A percentile compares a stretch with the other conserved stretches of the same genome.
These are phyloP conservation scores for Lampris megalopsis DNA, from an alignment of 2,113 vertebrate species.

Conservation along the genomic window DNA sequence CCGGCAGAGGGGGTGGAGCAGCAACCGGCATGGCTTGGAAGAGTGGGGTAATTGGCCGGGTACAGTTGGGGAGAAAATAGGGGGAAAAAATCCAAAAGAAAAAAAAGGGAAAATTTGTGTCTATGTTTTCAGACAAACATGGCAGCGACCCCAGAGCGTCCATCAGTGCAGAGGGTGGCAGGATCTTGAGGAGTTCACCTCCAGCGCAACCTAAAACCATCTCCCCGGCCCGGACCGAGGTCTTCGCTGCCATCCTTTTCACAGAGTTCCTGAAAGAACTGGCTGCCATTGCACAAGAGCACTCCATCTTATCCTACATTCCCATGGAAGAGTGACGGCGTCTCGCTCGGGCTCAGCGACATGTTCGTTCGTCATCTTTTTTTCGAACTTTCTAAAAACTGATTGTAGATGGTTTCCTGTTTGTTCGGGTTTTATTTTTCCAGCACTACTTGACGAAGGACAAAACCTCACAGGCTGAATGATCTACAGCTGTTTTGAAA, in stretches of 20 bases:
- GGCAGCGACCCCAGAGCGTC: conserved; percentile 61
- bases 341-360: conserved; percentile 15
- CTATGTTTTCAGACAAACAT: conserved; percentile 65
- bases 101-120: background rate
- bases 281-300: conserved; percentile 94
- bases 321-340: conserved; percentile 84
- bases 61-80: too few relatives aligned
- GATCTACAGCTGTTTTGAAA: conserved; percentile 32
- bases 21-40: too few relatives aligned
- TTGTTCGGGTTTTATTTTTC: conserved; percentile 64
- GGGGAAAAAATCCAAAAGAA: background rate
- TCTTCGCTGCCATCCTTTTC: conserved; percentile 93
- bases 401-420: conserved; percentile 70
- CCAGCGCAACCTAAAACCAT: conserved; percentile 83
- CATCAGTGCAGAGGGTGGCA: conserved; percentile 68
- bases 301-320: conserved; percentile 91
- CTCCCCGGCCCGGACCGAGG: conserved; percentile 83
- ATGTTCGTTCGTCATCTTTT: conserved; percentile 34
- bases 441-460: conserved; percentile 83
- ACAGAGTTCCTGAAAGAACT: conserved; percentile 97
- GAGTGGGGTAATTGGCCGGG: too few relatives aligned
- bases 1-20: too few relatives aligned
- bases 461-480: conserved; percentile 42
- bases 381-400: conserved; percentile 7
- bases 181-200: conserved; percentile 73